phyloP scores from a whole-genome alignment of 2,797 vertebrate species.

The Anguilla anguilla region DNA sequence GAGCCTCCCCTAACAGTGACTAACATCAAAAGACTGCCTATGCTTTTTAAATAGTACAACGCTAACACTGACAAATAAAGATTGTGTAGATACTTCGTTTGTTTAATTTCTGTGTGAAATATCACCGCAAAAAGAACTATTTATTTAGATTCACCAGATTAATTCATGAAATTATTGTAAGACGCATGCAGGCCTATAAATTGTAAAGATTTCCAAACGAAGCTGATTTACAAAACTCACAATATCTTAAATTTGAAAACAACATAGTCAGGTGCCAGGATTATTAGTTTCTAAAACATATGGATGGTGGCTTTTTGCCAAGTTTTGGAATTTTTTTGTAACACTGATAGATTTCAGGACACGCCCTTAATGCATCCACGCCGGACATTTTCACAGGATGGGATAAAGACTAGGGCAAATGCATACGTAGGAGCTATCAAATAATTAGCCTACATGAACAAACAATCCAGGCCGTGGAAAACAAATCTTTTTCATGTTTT shows the following conservation, averaged over 20 bases:
- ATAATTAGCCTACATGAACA: not conserved
- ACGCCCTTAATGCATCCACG: not conserved
- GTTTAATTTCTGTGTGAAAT: not conserved
- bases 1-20: not conserved
- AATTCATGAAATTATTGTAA: not conserved
- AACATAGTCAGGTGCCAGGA: not conserved
- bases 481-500: not conserved
- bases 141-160: not conserved
- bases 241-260: not conserved
- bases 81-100: not conserved
- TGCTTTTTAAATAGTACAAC: not conserved
- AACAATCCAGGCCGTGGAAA: not conserved
- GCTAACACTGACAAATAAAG: not conserved
- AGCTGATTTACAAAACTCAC: not conserved
- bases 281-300: conserved; percentile 9
- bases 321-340: not conserved
- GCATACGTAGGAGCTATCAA: not conserved
- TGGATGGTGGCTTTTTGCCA: not conserved
- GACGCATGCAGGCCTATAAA: not conserved
- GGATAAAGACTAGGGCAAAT: not conserved
- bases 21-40: not conserved
- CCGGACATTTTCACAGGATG: not conserved
- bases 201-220: no score
- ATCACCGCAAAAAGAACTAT: not conserved
- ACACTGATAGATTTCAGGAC: not conserved